Evolutionary conservation across 2,888 invertebrate genomes (phyloP).

Genomic region (Drosophila emarginata): DNA sequence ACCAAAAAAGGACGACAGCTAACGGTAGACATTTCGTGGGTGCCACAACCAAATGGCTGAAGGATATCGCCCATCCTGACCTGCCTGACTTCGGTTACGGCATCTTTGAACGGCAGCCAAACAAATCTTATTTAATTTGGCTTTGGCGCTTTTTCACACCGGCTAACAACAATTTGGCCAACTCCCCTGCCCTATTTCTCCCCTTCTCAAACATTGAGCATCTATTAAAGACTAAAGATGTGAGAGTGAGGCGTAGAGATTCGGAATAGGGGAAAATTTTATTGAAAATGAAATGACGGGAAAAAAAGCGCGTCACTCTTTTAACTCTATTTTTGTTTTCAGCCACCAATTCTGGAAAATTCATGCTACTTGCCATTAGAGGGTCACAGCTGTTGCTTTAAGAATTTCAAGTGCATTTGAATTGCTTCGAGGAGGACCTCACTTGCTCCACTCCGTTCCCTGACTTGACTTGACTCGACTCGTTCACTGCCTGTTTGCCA

Average conservation of each 20-base stretch:
- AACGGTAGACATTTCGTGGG: conserved; percentile 23
- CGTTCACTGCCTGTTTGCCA: conserved; percentile 60
- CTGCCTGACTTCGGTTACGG: conserved; percentile 46
- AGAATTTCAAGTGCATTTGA: conserved; percentile 77
- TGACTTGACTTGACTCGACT: conserved; percentile 32
- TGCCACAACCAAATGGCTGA: conserved; percentile 10
- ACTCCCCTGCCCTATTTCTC: conserved; percentile 5
- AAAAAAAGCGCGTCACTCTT: conserved; percentile 20
- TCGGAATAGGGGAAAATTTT: background rate
- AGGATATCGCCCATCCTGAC: conserved; percentile 42
- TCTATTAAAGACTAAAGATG: conserved; percentile 12
- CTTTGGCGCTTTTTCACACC: conserved; percentile 66
- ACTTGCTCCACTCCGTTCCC: conserved; percentile 1
- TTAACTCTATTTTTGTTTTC: conserved; percentile 19
- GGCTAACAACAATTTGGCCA: conserved; percentile 42
- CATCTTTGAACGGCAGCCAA: conserved; percentile 68
- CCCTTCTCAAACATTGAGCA: background rate
- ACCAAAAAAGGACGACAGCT: conserved; percentile 15
- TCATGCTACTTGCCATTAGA: conserved; percentile 28
- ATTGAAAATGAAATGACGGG: conserved; percentile 7
- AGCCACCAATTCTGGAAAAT: background rate
- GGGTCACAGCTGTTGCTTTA: conserved; percentile 74
- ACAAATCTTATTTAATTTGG: conserved; percentile 78
- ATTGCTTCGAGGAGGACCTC: conserved; percentile 54
- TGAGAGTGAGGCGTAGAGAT: conserved; percentile 6